A percentile compares a stretch with the other conserved stretches of the same genome.
These are phyloP conservation scores for Cenopis cana DNA, from an alignment of 2,888 invertebrate genomes.

Conservation along the genomic window DNA sequence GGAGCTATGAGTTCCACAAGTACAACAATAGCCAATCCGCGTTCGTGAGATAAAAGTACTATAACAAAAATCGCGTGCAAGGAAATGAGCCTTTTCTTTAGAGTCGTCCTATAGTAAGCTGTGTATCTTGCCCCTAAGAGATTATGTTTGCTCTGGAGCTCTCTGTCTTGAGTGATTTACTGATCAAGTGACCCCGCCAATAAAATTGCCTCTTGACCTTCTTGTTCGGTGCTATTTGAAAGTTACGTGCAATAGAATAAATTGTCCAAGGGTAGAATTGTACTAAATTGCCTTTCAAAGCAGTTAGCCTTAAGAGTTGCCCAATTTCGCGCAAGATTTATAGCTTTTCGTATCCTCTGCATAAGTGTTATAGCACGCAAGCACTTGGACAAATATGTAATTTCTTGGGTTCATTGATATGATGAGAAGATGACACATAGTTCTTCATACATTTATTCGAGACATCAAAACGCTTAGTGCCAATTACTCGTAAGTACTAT, in stretches of 20 bases:
- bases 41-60: too few relatives aligned
- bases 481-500: too few relatives aligned
- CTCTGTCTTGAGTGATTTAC: conserved; percentile 19
- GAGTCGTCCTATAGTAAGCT: background rate
- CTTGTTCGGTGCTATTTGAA: conserved; percentile 21
- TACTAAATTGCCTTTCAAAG: conserved; percentile 17
- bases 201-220: conserved; percentile 28
- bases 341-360: background rate
- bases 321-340: conserved; percentile 4
- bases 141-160: background rate
- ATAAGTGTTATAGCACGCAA: background rate
- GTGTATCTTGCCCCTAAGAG: conserved; percentile 1
- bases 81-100: too few relatives aligned
- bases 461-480: too few relatives aligned
- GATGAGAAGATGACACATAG: too few relatives aligned
- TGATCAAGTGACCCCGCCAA: conserved; percentile 14
- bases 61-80: too few relatives aligned
- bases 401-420: too few relatives aligned
- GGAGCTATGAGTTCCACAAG: too few relatives aligned
- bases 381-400: too few relatives aligned
- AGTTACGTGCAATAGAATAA: conserved; percentile 12
- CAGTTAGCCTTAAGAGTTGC: conserved; percentile 1
- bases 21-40: too few relatives aligned
- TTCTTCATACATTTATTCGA: too few relatives aligned
- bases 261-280: conserved; percentile 34